These are phyloP conservation scores for Ceratotherium simum DNA, from an alignment of 2,113 vertebrate genomes.

Conservation along the genomic window DNA sequence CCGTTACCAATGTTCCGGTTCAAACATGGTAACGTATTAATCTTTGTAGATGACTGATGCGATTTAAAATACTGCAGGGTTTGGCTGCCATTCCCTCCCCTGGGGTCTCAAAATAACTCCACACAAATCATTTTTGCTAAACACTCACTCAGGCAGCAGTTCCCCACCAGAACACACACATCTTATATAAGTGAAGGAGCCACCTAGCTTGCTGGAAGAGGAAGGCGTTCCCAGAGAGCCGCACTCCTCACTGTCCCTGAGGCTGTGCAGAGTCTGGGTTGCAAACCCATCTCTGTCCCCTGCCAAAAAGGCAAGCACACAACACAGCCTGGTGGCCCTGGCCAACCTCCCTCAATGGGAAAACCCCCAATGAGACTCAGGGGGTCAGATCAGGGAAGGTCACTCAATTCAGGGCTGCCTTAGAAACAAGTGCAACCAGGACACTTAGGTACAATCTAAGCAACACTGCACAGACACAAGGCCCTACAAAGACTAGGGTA, in stretches of 20 bases:
- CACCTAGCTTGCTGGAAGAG: conserved; percentile 52
- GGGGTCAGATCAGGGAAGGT: background rate
- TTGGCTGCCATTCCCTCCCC: conserved; percentile 75
- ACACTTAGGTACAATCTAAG: background rate
- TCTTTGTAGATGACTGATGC: conserved; percentile 78
- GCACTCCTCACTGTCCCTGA: background rate
- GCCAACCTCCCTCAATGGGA: background rate
- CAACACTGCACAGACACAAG: background rate
- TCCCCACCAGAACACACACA: conserved; percentile 53
- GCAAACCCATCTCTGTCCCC: background rate
- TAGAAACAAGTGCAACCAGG: background rate
- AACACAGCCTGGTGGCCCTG: background rate
- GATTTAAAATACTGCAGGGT: conserved; percentile 81
- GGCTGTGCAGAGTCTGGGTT: background rate
- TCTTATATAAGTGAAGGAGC: conserved; percentile 73
- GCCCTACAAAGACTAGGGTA: background rate
- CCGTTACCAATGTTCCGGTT: conserved; percentile 51
- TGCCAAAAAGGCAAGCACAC: conserved; percentile 16
- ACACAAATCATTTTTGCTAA: conserved; percentile 79
- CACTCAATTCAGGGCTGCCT: background rate
- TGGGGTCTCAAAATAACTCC: conserved; percentile 80
- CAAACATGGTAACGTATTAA: conserved; percentile 79
- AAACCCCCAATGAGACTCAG: background rate
- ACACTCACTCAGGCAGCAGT: conserved; percentile 66
- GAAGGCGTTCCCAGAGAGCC: background rate